phyloP scores from a whole-genome alignment of 2,888 invertebrate species.

The Gortyna flavago region DNA sequence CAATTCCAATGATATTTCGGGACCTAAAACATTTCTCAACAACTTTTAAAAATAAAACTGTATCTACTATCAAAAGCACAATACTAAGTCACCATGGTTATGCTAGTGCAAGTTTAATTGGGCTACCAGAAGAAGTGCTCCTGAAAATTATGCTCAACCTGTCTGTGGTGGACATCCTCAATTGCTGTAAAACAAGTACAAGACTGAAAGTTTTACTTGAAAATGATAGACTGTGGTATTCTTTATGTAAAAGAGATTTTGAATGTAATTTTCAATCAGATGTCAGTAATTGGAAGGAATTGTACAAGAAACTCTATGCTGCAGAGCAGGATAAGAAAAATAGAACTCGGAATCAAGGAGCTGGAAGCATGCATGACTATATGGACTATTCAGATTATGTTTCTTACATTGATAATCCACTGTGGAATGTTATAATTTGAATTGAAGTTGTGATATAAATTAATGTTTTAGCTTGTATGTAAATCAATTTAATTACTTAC shows the following conservation, averaged over 20 bases:
- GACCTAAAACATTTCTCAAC: conserved; percentile 85
- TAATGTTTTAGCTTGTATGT: conserved; percentile 30
- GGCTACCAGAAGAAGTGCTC: conserved; percentile 85
- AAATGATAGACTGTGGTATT: conserved; percentile 81
- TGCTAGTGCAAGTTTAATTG: conserved; percentile 85
- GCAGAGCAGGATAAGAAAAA: conserved; percentile 64
- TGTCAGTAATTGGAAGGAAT: conserved; percentile 75
- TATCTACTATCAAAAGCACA: conserved; percentile 89
- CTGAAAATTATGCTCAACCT: conserved; percentile 78
- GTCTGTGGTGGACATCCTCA: conserved; percentile 76
- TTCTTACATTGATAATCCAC: conserved; percentile 82
- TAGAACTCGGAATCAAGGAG: conserved; percentile 56
- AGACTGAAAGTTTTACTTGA: conserved; percentile 75
- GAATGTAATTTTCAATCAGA: conserved; percentile 60
- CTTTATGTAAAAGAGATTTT: conserved; percentile 81
- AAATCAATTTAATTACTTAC: conserved; percentile 34
- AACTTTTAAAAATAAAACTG: conserved; percentile 88
- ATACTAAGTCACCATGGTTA: conserved; percentile 87
- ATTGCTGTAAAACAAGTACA: conserved; percentile 78
- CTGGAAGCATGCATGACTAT: conserved; percentile 78
- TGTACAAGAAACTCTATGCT: conserved; percentile 75
- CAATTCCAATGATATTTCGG: conserved; percentile 81
- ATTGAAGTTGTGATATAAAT: conserved; percentile 27
- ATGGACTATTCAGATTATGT: conserved; percentile 82
- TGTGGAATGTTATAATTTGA: conserved; percentile 77